Percentiles rank a stretch among this genome's conserved stretches.
Conservation (phyloP, 1,140 invertebrate species). For the Dreissena rostriformis region DNA sequence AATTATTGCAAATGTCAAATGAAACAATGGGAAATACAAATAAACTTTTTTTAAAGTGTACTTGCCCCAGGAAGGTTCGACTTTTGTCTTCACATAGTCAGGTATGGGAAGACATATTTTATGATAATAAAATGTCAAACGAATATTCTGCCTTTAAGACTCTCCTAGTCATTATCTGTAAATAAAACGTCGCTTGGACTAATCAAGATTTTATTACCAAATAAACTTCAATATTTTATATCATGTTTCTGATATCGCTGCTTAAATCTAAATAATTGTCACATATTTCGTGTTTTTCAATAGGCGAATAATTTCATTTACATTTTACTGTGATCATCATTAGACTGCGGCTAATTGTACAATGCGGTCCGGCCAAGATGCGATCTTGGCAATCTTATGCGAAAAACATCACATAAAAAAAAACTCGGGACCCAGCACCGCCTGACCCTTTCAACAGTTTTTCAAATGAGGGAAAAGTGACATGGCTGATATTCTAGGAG, state of each 20-base stretch:
- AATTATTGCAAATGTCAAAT: neutral
- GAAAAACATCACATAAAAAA: neutral
- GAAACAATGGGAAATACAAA: neutral
- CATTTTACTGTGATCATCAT: conserved; percentile 21
- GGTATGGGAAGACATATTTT: neutral
- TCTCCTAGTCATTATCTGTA: conserved; percentile 27
- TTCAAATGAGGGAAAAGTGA: neutral
- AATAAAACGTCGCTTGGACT: conserved; percentile 39
- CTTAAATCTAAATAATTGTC: conserved; percentile 26
- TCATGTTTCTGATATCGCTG: conserved; percentile 17
- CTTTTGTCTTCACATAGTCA: neutral
- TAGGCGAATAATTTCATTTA: conserved; percentile 37
- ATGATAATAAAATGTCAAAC: conserved; percentile 32
- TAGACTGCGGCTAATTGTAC: neutral
- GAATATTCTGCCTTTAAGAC: neutral
- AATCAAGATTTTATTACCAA: conserved; percentile 47
- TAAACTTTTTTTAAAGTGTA: neutral
- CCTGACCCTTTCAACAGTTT: neutral
- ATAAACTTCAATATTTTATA: conserved; percentile 57
- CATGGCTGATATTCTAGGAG: too few relatives aligned
- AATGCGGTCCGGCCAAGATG: neutral
- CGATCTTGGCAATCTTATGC: neutral
- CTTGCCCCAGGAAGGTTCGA: neutral
- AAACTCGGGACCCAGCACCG: neutral
- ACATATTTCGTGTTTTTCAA: conserved; percentile 45